Evolutionary conservation across 1,140 invertebrate genomes (phyloP).

Genomic region (Theocolax elegans): DNA sequence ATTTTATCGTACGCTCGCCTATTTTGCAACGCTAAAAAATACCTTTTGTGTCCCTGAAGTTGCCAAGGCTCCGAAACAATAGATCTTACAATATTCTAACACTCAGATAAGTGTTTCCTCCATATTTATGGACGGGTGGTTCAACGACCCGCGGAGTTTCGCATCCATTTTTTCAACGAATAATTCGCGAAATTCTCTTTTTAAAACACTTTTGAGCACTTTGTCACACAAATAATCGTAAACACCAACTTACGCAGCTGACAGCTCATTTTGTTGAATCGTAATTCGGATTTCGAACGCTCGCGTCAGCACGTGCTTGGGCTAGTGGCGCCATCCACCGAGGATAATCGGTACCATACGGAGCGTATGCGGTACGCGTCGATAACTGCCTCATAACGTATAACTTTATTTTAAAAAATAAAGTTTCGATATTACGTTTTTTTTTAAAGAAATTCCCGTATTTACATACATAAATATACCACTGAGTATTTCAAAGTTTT

Average conservation of each 20-base stretch:
- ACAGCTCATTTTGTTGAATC: background rate
- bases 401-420: no score
- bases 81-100: background rate
- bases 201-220: constrained; percentile 10
- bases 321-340: constrained; percentile 11
- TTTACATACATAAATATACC: no score
- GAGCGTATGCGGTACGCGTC: no score
- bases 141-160: background rate
- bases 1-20: no score
- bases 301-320: constrained; percentile 3
- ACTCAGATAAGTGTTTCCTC: background rate
- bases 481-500: no score
- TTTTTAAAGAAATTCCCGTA: no score
- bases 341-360: no score
- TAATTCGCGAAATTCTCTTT: background rate
- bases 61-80: background rate
- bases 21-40: no score
- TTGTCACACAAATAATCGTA: constrained; percentile 7
- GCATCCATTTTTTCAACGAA: constrained; percentile 1
- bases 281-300: constrained; percentile 3
- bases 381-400: no score
- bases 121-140: background rate
- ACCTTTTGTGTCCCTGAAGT: no score
- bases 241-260: constrained; percentile 4
- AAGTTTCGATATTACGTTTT: no score